phyloP scores from a whole-genome alignment of 2,113 vertebrate species.

The Formicarius rufipectus region DNA sequence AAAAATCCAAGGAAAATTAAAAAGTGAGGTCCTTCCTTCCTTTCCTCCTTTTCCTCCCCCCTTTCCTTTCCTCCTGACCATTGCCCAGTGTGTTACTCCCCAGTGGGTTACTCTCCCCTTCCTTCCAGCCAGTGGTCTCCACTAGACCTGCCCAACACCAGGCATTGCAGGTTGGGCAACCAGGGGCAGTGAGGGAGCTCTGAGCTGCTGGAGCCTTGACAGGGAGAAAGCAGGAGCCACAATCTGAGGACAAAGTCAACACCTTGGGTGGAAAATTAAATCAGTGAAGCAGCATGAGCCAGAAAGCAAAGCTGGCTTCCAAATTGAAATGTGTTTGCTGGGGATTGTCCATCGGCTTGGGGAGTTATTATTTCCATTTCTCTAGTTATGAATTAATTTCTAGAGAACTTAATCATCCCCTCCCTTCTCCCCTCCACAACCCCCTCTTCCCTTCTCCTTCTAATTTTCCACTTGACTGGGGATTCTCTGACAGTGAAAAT shows the following conservation, averaged over 20 bases:
- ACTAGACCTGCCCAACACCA: neutral
- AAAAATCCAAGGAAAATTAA: neutral
- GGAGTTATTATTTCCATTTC: constrained; percentile 70
- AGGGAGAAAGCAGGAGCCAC: neutral
- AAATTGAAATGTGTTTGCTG: constrained; percentile 67
- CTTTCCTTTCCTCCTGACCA: neutral
- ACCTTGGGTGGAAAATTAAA: constrained; percentile 61
- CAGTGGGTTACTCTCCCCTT: neutral
- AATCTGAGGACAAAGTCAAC: constrained; percentile 11
- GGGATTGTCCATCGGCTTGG: constrained; percentile 28
- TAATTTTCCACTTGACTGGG: constrained; percentile 87
- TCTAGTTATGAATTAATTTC: constrained; percentile 78
- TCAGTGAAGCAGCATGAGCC: neutral
- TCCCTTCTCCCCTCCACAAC: constrained; percentile 20
- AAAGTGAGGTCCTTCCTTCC: neutral
- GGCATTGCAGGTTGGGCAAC: neutral
- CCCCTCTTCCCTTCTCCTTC: constrained; percentile 66
- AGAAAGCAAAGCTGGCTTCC: constrained; percentile 17
- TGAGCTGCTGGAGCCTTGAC: neutral
- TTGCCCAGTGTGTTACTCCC: neutral
- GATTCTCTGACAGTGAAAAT: constrained; percentile 75
- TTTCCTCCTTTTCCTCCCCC: accelerated
- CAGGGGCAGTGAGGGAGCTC: neutral
- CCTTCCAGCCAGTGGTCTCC: neutral
- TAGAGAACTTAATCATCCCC: constrained; percentile 71